These are phyloP conservation scores for Xestia rhomboidea DNA, from an alignment of 2,888 invertebrate species.

Conservation along the genomic window DNA sequence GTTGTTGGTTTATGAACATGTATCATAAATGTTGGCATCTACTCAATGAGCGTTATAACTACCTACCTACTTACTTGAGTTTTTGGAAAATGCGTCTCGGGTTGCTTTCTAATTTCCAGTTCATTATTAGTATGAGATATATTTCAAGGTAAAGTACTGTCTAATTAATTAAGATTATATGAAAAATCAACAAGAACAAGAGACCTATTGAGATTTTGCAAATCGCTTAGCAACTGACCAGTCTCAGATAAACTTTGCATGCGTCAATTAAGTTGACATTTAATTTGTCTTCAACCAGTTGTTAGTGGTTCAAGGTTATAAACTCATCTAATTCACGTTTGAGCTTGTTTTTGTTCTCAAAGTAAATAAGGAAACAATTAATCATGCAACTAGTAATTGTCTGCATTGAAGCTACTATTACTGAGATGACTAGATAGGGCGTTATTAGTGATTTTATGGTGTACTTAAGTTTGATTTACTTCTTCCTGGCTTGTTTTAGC, in stretches of 20 bases:
- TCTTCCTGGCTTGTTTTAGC: conserved; percentile 62
- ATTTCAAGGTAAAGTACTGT: not conserved
- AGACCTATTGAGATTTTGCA: conserved; percentile 4
- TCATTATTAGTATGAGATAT: not conserved
- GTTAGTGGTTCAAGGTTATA: conserved; percentile 58
- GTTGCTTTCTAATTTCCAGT: not conserved
- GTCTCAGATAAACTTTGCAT: conserved; percentile 33
- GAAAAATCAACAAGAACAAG: not conserved
- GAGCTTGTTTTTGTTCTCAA: conserved; percentile 65
- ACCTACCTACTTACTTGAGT: not conserved
- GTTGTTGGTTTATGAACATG: conserved; percentile 34
- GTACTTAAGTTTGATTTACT: conserved; percentile 67
- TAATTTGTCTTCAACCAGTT: conserved; percentile 65
- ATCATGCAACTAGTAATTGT: conserved; percentile 66
- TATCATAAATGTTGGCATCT: conserved; percentile 26
- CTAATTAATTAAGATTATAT: not conserved
- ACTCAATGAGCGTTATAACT: conserved; percentile 8
- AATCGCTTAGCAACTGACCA: conserved; percentile 22
- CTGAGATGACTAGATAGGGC: conserved; percentile 59
- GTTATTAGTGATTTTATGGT: conserved; percentile 69
- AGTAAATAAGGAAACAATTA: conserved; percentile 72
- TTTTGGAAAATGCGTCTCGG: conserved; percentile 10
- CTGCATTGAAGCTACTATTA: conserved; percentile 65
- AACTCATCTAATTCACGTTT: conserved; percentile 64
- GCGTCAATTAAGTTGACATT: conserved; percentile 56